Conservation (phyloP, 2,888 invertebrate species). For the Girardia tigrina region DNA sequence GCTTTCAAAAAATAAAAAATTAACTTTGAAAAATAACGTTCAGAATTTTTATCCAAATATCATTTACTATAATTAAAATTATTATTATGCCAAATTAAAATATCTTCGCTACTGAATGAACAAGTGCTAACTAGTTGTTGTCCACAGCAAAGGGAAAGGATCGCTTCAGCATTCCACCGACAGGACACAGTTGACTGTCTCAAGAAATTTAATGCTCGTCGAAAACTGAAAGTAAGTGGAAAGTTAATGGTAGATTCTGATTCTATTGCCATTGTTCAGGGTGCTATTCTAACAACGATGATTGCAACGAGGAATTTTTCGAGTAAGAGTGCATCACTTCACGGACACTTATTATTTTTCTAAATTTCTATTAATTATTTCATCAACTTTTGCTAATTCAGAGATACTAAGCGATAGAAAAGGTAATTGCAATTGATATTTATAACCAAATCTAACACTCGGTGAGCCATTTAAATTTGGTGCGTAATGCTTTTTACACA, state of each 20-base stretch:
- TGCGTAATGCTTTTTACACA: too few relatives aligned
- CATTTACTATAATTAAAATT: too few relatives aligned
- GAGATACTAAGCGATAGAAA: background rate
- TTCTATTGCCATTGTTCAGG: conserved; percentile 56
- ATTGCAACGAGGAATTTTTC: conserved; percentile 97
- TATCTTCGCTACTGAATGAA: too few relatives aligned
- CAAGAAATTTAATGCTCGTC: conserved; percentile 99
- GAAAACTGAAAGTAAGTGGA: conserved; percentile 73
- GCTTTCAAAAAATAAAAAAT: too few relatives aligned
- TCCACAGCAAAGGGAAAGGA: conserved; percentile 84
- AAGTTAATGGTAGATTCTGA: conserved; percentile 36
- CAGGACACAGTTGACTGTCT: conserved; percentile 99
- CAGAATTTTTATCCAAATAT: too few relatives aligned
- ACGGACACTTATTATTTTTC: too few relatives aligned
- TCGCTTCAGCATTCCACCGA: conserved; percentile 93
- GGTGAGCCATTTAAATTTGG: too few relatives aligned
- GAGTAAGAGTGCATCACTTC: conserved; percentile 59
- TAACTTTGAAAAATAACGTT: too few relatives aligned
- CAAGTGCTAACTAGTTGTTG: background rate
- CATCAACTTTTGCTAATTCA: background rate
- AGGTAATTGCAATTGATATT: background rate
- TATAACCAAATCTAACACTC: background rate
- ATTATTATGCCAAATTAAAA: too few relatives aligned
- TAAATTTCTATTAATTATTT: background rate
- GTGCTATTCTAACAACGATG: conserved; percentile 98